These are phyloP conservation scores for Odontophorus gujanensis DNA, from an alignment of 2,113 vertebrate species.

Conservation along the genomic window DNA sequence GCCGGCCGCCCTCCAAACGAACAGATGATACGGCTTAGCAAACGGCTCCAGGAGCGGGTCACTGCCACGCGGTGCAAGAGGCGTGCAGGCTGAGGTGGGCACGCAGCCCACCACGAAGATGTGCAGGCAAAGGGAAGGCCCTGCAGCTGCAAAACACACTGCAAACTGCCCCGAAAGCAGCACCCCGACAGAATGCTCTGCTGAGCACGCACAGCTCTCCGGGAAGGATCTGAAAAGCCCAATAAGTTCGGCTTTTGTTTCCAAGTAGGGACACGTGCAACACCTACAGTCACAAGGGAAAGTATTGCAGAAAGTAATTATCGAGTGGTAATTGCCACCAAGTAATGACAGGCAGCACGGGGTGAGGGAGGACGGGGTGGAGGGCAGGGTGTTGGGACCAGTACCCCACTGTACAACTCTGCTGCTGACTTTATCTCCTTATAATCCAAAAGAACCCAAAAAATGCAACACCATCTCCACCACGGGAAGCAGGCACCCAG, in stretches of 20 bases:
- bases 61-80: rapidly evolving
- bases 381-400: not conserved
- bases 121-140: not conserved
- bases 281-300: not conserved
- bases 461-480: rapidly evolving
- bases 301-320: rapidly evolving
- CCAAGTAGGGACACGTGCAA: rapidly evolving
- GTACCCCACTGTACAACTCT: rapidly evolving
- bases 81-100: too few relatives aligned
- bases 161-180: not conserved
- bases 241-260: rapidly evolving
- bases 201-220: not conserved
- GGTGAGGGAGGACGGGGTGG: not conserved
- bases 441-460: not conserved
- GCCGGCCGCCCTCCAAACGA: not conserved
- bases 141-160: not conserved
- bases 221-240: not conserved
- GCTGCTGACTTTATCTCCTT: rapidly evolving
- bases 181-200: too few relatives aligned
- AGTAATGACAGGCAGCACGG: rapidly evolving
- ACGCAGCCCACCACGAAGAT: not conserved
- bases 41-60: not conserved
- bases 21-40: not conserved
- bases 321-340: rapidly evolving
- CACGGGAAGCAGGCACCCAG: not conserved